Base-by-base conservation (phyloP, 2,888 invertebrate genomes). In the Ypsolopha scabrella region DNA sequence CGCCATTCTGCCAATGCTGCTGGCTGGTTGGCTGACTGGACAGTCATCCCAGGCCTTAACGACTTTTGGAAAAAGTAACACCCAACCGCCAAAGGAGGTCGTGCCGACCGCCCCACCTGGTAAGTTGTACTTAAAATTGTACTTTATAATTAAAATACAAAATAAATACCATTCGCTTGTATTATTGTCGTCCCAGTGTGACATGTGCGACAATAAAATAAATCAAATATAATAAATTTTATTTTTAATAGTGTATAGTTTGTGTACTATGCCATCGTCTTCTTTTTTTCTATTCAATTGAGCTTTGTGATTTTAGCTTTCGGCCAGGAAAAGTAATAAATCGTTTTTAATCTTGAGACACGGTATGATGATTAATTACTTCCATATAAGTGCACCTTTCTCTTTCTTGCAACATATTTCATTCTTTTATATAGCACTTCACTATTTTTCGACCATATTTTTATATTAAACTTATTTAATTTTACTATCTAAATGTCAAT, bases 61-160 rank as follows among this genome's bases (percentile, higher is more conserved):
- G 1, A 91, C 92, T 13, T 92, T 92, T 60, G 92, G 92, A 43
- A 92, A 92, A 73, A 89, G 89, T 54, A 89, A 87, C 64, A 88
- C 90, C 10, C 87, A 86, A 60, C 81, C 88, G 37, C 88, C 90
- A 8, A 89, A 88, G 54, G 78, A 79, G 41, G 80, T 88, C 6
- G 85, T 81, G 35, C 88, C 88, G 37, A 89, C 89, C 7, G 76
- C 87, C 48, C 83, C 88, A 10, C 88, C 89, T 62, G 87, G 92
- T 91, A 80, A 87, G 87, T 65, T 34, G 4, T 24, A 4, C 24
- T 24, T 24, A 3, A 24, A 24, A 24, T 24, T 3, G 24, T 24
- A 24, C 24, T 4, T 24, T 3, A 24, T 24, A 24, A 24, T 24
- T 3, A 24, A 24, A 24, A 24, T 24, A 24, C 24, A 24, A 24